Percentiles rank a stretch among this genome's conserved stretches.
phyloP scores from a whole-genome alignment of 1,140 invertebrate genomes.

The Anastrepha obliqua region DNA sequence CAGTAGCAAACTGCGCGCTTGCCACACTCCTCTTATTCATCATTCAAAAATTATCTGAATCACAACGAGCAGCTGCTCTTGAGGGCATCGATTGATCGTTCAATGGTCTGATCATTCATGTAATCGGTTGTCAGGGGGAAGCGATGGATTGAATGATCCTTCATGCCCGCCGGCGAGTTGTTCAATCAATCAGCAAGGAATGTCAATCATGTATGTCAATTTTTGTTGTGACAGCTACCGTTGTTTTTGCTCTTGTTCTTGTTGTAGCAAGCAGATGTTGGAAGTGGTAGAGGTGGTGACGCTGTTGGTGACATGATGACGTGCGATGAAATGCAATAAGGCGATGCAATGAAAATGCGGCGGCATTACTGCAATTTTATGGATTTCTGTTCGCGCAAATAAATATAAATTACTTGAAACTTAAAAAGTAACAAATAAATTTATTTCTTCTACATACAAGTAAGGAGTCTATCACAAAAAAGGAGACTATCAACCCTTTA shows the following conservation, averaged over 20 bases:
- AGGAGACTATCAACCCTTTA: neutral
- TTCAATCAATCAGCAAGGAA: conserved; percentile 53
- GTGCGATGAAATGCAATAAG: conserved; percentile 34
- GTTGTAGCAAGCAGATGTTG: neutral
- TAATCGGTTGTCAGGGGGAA: conserved; percentile 45
- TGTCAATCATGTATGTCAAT: conserved; percentile 48
- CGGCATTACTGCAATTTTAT: conserved; percentile 15
- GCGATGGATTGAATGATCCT: conserved; percentile 51
- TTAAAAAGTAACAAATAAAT: too few relatives aligned
- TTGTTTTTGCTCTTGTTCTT: conserved; percentile 10
- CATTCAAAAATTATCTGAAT: neutral
- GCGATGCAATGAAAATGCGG: conserved; percentile 23
- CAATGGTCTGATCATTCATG: conserved; percentile 35
- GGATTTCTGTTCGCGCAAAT: conserved; percentile 22
- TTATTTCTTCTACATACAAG: too few relatives aligned
- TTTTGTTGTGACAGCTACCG: conserved; percentile 42
- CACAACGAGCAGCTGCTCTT: neutral
- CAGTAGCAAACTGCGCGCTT: neutral
- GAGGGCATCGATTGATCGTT: conserved; percentile 14
- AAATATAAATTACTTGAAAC: conserved; percentile 11
- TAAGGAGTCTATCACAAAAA: neutral
- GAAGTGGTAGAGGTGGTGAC: neutral
- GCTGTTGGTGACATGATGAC: conserved; percentile 36
- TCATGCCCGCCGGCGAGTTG: conserved; percentile 21
- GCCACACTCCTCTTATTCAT: neutral